Evolutionary conservation across 2,888 invertebrate genomes (phyloP).

Genomic region (Stenurella melanura): DNA sequence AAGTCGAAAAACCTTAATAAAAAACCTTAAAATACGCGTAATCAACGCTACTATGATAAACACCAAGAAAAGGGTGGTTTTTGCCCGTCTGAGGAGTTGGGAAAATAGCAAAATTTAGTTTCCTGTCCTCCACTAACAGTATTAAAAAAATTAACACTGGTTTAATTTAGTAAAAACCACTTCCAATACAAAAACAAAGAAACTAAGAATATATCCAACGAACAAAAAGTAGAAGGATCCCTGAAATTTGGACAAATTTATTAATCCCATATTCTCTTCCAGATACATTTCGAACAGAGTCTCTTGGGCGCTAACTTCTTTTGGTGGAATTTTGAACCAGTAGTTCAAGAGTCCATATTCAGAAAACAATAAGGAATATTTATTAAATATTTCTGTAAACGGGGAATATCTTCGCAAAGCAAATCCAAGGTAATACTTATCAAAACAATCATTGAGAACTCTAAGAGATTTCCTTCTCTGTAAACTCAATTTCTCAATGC

Average conservation of each 20-base stretch:
- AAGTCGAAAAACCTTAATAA: too few species aligned
- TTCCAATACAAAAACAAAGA: conserved; percentile 49
- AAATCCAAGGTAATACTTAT: conserved; percentile 53
- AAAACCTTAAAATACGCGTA: too few species aligned
- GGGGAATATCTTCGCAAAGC: conserved; percentile 57
- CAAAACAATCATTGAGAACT: conserved; percentile 57
- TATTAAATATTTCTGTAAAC: conserved; percentile 50
- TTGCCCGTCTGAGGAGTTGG: too few species aligned
- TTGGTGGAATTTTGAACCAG: conserved; percentile 47
- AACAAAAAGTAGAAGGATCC: conserved; percentile 49
- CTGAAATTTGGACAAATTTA: conserved; percentile 46
- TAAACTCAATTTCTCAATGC: conserved; percentile 51
- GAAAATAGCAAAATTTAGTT: too few species aligned
- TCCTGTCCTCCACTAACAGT: too few species aligned
- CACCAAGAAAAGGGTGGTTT: too few species aligned
- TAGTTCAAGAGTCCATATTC: conserved; percentile 55
- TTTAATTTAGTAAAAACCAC: conserved; percentile 16
- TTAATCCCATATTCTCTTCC: conserved; percentile 24
- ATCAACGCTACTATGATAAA: too few species aligned
- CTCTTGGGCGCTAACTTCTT: conserved; percentile 35
- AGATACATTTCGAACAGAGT: conserved; percentile 39
- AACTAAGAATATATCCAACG: conserved; percentile 44
- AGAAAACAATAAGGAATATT: conserved; percentile 41
- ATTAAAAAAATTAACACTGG: background rate
- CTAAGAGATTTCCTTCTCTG: conserved; percentile 46